Percentiles rank a stretch among this genome's conserved stretches.
Evolutionary conservation across 1,140 invertebrate species (phyloP).

Genomic region (Hylaeus volcanicus): DNA sequence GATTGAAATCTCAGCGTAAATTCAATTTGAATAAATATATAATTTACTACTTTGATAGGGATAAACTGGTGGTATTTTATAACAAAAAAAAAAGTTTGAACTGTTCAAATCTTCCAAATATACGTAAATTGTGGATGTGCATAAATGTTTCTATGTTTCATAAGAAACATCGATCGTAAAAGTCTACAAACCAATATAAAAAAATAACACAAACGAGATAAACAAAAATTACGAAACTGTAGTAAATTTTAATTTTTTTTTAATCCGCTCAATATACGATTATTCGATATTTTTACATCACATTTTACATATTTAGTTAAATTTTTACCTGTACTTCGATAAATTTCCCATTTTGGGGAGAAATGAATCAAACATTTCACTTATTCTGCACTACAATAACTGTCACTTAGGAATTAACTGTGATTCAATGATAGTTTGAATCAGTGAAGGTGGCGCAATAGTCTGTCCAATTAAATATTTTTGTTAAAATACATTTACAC

Average conservation of each 20-base stretch:
- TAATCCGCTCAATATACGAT: neutral
- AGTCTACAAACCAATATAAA: neutral
- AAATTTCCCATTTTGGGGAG: neutral
- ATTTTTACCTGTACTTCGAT: neutral
- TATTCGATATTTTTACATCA: neutral
- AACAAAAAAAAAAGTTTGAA: neutral
- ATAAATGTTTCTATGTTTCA: neutral
- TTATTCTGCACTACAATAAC: neutral
- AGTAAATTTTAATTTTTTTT: too few relatives aligned
- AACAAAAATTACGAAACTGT: neutral
- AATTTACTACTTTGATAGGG: neutral
- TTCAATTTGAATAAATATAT: neutral
- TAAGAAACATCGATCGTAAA: neutral
- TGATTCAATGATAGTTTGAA: neutral
- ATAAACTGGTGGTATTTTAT: neutral
- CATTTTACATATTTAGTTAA: neutral
- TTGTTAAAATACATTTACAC: neutral
- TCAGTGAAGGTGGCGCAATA: neutral
- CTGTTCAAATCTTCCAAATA: neutral
- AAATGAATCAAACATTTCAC: neutral
- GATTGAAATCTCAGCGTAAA: neutral
- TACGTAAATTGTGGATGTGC: neutral
- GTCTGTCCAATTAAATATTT: neutral
- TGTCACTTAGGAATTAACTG: neutral
- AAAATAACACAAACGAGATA: neutral